A percentile compares a stretch with the other conserved stretches of the same genome.
phyloP scores from a whole-genome alignment of 2,113 vertebrate genomes.

The Hippoglossus stenolepis region DNA sequence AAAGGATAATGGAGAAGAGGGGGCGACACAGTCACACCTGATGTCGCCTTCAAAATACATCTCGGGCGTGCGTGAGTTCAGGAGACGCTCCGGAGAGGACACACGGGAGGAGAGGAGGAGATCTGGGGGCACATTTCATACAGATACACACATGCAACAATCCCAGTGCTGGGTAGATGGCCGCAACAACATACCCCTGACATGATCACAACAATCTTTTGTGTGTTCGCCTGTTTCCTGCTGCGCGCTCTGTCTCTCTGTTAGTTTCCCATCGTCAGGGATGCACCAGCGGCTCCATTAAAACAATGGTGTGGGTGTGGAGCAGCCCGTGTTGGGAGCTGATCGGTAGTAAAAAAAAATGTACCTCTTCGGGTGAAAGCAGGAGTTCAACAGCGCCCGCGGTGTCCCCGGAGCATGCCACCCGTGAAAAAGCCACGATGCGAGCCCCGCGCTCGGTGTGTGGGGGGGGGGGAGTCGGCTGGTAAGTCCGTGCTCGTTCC shows the following conservation, averaged over 20 bases:
- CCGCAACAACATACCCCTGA: neutral
- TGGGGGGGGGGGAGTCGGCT: neutral
- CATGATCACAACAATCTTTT: conserved; percentile 8
- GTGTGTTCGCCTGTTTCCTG: neutral
- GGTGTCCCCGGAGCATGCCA: conserved; percentile 77
- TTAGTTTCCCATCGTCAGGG: too few relatives aligned
- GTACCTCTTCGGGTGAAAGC: conserved; percentile 81
- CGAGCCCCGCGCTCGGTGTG: conserved; percentile 27
- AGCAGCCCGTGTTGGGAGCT: neutral
- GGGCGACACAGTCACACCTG: conserved; percentile 65
- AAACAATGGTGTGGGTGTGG: neutral
- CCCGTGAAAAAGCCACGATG: conserved; percentile 75
- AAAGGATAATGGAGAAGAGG: too few relatives aligned
- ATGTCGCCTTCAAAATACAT: conserved; percentile 51
- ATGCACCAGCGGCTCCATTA: neutral
- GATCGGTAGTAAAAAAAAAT: too few relatives aligned
- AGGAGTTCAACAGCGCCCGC: conserved; percentile 78
- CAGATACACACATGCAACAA: too few relatives aligned
- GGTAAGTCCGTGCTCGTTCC: conserved; percentile 11
- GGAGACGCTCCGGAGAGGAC: neutral
- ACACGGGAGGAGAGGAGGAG: neutral
- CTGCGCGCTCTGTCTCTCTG: neutral
- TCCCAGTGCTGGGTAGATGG: neutral
- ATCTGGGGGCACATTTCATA: too few relatives aligned
- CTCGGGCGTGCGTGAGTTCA: neutral